These are phyloP conservation scores for Distichodus sexfasciatus DNA, from an alignment of 2,797 vertebrate species.

Conservation along the genomic window DNA sequence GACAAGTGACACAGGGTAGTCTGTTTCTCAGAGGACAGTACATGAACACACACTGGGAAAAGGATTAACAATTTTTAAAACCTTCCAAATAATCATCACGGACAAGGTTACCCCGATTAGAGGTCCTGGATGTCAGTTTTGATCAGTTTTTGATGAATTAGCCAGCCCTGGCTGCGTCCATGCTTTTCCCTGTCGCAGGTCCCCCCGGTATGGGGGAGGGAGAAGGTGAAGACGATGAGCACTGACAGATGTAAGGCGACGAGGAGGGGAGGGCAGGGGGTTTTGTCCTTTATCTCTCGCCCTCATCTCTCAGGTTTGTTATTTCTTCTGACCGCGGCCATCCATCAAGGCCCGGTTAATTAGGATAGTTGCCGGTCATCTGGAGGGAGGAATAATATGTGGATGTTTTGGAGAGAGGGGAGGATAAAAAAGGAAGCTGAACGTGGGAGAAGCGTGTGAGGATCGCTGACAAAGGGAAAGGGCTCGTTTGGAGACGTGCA, in stretches of 20 bases:
- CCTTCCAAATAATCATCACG: no score
- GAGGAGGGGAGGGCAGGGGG: conserved; percentile 20
- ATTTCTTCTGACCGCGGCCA: background rate
- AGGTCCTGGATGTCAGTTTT: no score
- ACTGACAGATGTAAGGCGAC: conserved; percentile 39
- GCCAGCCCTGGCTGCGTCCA: no score
- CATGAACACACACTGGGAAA: no score
- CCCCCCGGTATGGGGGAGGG: conserved; percentile 17
- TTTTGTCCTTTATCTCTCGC: background rate
- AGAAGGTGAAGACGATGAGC: conserved; percentile 17
- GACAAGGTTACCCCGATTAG: no score
- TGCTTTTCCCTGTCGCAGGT: conserved; percentile 18
- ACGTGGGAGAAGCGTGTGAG: background rate
- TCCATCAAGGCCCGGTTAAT: conserved; percentile 7
- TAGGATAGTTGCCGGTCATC: background rate
- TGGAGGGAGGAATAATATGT: background rate
- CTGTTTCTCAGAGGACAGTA: no score
- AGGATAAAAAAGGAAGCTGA: no score
- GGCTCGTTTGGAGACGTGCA: conserved; percentile 10
- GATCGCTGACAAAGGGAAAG: background rate
- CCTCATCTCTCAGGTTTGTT: conserved; percentile 9
- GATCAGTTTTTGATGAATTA: no score
- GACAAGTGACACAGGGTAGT: no score
- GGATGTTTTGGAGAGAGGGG: background rate
- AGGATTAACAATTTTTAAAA: no score